A percentile compares a stretch with the other conserved stretches of the same genome.
These are phyloP conservation scores for Meiosimyza decipiens DNA, from an alignment of 2,888 invertebrate genomes.

Conservation along the genomic window DNA sequence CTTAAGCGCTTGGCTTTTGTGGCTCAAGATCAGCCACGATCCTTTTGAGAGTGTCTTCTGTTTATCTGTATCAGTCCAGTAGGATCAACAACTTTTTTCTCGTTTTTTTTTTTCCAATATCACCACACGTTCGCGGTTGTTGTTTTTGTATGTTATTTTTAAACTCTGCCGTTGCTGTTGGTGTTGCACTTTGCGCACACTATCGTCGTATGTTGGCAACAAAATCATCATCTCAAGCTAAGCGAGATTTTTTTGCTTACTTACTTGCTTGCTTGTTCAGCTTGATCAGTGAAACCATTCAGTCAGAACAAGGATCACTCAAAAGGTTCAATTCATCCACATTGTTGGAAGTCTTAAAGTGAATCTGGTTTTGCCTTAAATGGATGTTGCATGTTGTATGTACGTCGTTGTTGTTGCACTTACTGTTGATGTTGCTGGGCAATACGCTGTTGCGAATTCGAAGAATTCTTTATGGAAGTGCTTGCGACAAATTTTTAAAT, in stretches of 20 bases:
- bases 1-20: conserved; percentile 5
- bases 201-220: neutral
- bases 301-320: conserved; percentile 49
- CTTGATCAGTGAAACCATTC: conserved; percentile 62
- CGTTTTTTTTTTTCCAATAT: neutral
- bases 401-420: conserved; percentile 17
- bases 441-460: conserved; percentile 9
- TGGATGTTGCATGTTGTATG: conserved; percentile 5
- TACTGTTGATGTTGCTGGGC: neutral
- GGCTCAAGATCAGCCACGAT: conserved; percentile 25
- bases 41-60: conserved; percentile 8
- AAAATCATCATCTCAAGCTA: neutral
- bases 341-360: conserved; percentile 3
- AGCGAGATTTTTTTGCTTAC: neutral
- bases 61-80: conserved; percentile 4
- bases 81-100: conserved; percentile 30
- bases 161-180: conserved; percentile 27
- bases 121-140: conserved; percentile 7
- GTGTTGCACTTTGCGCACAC: conserved; percentile 10
- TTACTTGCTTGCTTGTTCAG: conserved; percentile 43
- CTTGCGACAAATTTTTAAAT: conserved; percentile 23
- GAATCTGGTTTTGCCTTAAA: conserved; percentile 32
- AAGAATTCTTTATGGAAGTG: conserved; percentile 9
- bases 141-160: conserved; percentile 30
- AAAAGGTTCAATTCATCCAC: neutral